Conservation (phyloP, 35 echinoderm and acorn worm species). For the Apostichopus japonicus region DNA sequence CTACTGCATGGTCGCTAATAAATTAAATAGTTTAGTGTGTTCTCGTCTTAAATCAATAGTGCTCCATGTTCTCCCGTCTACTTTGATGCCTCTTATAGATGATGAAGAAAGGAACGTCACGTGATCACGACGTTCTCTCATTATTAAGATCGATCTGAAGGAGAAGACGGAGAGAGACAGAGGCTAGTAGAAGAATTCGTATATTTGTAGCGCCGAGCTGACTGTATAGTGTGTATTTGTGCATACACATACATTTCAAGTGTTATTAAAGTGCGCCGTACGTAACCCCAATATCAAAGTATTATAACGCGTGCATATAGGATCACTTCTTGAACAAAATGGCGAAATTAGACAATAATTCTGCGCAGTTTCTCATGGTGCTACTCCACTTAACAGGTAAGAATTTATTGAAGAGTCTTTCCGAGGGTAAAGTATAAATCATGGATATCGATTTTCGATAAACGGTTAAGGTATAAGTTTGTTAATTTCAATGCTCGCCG, state of each 20-base stretch:
- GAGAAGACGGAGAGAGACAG: neutral
- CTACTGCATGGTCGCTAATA: neutral
- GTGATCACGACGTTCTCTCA: slow-evolving; percentile 12
- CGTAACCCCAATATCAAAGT: too few species aligned
- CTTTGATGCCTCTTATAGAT: neutral
- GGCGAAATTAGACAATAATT: slow-evolving; percentile 9
- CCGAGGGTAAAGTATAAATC: neutral
- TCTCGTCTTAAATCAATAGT: slow-evolving; percentile 40
- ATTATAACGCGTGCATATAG: neutral
- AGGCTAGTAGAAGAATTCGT: neutral
- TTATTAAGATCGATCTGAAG: slow-evolving; percentile 46
- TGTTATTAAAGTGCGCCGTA: too few species aligned
- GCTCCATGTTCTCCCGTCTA: neutral
- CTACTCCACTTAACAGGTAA: slow-evolving; percentile 41
- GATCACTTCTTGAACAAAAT: slow-evolving; percentile 6
- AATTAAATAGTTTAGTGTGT: slow-evolving; percentile 23
- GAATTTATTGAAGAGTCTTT: neutral
- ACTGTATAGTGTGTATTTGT: neutral
- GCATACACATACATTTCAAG: neutral
- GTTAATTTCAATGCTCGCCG: too few species aligned
- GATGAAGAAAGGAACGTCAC: slow-evolving; percentile 7
- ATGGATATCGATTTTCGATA: neutral
- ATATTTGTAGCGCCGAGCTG: neutral
- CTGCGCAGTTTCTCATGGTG: neutral
- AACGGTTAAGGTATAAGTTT: too few species aligned